A percentile compares a stretch with the other conserved stretches of the same genome.
Conservation (phyloP, 2,888 invertebrate species). For the Entomobrya proxima region DNA sequence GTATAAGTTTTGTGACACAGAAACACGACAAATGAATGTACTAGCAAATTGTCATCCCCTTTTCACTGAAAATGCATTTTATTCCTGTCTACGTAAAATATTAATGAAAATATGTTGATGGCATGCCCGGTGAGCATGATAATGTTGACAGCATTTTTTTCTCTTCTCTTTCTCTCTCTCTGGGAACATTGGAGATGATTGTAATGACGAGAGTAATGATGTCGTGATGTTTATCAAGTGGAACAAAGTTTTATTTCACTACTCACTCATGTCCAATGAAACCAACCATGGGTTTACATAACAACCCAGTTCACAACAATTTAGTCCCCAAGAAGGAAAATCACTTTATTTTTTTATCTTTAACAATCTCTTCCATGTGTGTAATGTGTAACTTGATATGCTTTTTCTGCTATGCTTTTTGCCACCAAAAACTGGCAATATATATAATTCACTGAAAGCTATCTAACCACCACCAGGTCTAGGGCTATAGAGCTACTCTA, state of each 20-base stretch:
- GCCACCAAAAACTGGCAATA: no score
- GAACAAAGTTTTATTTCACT: slow-evolving; percentile 58
- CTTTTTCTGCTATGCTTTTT: background rate
- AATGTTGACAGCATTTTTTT: slow-evolving; percentile 20
- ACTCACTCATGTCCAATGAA: slow-evolving; percentile 47
- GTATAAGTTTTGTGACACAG: no score
- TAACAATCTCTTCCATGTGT: background rate
- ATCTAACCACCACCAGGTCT: no score
- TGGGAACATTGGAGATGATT: slow-evolving; percentile 46
- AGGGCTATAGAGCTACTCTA: background rate
- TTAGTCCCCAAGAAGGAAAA: slow-evolving; percentile 31
- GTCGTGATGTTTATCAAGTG: slow-evolving; percentile 66
- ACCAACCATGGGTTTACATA: slow-evolving; percentile 20
- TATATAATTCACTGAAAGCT: no score
- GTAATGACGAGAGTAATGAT: slow-evolving; percentile 56
- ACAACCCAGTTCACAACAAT: slow-evolving; percentile 31
- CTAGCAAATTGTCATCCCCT: no score
- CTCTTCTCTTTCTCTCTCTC: background rate
- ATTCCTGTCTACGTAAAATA: no score
- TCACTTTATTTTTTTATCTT: slow-evolving; percentile 32
- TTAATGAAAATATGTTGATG: slow-evolving; percentile 1
- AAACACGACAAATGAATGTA: no score
- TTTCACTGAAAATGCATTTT: no score
- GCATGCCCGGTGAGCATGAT: background rate
- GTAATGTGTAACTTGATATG: slow-evolving; percentile 3